phyloP scores from a whole-genome alignment of 2,797 vertebrate genomes.

The Dryobates pubescens region DNA sequence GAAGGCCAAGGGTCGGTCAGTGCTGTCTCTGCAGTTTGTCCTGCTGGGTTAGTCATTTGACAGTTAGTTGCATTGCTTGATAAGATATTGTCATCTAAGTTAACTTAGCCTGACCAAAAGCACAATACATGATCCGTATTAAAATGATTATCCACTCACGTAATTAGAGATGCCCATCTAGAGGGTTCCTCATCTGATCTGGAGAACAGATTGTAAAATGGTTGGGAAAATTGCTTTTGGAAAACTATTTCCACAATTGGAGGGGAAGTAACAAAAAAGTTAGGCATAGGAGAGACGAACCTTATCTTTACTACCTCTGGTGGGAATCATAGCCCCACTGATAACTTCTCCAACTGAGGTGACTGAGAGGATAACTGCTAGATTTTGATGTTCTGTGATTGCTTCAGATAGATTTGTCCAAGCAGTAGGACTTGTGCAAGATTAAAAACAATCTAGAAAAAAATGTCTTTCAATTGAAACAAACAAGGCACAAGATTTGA shows the following conservation, averaged over 20 bases:
- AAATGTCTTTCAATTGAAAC: neutral
- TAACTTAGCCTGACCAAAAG: neutral
- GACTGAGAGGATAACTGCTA: neutral
- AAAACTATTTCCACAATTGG: neutral
- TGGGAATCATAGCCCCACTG: neutral
- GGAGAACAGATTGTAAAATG: neutral
- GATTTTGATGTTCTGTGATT: neutral
- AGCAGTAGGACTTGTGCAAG: neutral
- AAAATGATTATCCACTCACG: neutral
- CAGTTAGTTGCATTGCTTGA: neutral
- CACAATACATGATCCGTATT: fast-evolving
- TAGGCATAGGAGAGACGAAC: fast-evolving
- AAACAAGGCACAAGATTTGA: neutral
- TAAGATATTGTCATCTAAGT: neutral
- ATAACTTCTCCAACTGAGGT: neutral
- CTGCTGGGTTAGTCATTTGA: neutral
- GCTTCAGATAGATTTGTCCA: neutral
- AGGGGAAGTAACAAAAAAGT: neutral
- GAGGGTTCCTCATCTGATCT: neutral
- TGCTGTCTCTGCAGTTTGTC: neutral
- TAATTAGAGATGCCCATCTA: neutral
- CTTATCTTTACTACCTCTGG: neutral
- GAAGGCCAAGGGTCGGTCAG: neutral
- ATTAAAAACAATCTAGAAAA: neutral
- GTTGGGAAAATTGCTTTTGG: neutral